Evolutionary conservation across 2,797 vertebrate species (phyloP).

Genomic region (Gymnoscopelus braueri): DNA sequence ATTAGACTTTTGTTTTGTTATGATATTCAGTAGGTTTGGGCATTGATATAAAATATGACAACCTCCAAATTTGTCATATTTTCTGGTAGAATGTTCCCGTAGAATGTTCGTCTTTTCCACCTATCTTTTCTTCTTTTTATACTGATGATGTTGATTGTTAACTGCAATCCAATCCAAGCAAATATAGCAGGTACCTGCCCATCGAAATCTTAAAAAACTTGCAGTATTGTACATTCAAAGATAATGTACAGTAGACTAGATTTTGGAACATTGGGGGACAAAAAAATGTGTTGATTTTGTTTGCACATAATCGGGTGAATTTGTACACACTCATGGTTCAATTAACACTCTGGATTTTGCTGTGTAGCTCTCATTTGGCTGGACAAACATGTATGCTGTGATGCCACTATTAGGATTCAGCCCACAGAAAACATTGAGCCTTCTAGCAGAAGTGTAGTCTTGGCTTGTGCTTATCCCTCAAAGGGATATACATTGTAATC

Average conservation of each 20-base stretch:
- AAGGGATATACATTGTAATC: conserved; percentile 28
- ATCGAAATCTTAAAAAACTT: background rate
- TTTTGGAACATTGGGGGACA: background rate
- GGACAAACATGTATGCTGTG: background rate
- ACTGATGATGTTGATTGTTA: too few relatives aligned
- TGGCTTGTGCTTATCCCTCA: conserved; percentile 15
- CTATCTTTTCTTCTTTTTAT: too few relatives aligned
- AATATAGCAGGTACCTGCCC: too few relatives aligned
- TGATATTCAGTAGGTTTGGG: background rate
- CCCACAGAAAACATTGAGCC: background rate
- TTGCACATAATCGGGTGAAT: background rate
- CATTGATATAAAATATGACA: background rate
- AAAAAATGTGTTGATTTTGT: background rate
- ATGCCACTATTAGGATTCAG: background rate
- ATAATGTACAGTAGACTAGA: background rate
- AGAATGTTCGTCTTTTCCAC: too few relatives aligned
- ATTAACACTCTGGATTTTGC: too few relatives aligned
- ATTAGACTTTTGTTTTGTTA: background rate
- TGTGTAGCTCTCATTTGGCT: too few relatives aligned
- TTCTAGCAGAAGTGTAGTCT: conserved; percentile 1
- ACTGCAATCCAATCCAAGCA: too few relatives aligned
- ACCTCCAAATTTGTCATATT: background rate
- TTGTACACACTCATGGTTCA: too few relatives aligned
- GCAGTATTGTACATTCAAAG: background rate
- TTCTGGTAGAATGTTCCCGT: too few relatives aligned